Evolutionary conservation across 2,888 invertebrate genomes (phyloP).

Genomic region (Vandiemenella viatica): DNA sequence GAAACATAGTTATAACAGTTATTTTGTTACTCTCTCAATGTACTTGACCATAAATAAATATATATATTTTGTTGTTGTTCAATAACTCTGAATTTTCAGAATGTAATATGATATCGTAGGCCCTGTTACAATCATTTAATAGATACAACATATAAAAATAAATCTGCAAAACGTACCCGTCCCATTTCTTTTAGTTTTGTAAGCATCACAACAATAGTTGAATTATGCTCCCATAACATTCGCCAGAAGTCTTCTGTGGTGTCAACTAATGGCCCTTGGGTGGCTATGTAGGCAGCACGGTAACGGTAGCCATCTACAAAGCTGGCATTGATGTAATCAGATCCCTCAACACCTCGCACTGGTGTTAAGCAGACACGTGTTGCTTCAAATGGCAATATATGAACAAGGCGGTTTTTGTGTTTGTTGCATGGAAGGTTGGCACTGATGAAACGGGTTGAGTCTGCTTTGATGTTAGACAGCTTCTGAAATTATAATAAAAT

Average conservation of each 20-base stretch:
- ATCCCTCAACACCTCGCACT: slow-evolving; percentile 76
- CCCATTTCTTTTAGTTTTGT: slow-evolving; percentile 97
- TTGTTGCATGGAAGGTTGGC: slow-evolving; percentile 95
- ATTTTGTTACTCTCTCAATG: too few relatives aligned
- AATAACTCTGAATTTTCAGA: too few relatives aligned
- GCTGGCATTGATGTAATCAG: slow-evolving; percentile 97
- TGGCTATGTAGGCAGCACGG: slow-evolving; percentile 88
- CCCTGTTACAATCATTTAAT: too few relatives aligned
- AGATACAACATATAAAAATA: neutral
- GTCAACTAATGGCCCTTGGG: slow-evolving; percentile 95
- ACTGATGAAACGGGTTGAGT: slow-evolving; percentile 84
- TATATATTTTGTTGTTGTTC: too few relatives aligned
- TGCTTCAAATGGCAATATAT: slow-evolving; percentile 93
- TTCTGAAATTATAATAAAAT: slow-evolving; percentile 37
- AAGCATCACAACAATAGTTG: slow-evolving; percentile 96
- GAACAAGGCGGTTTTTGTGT: slow-evolving; percentile 94
- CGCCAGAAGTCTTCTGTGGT: slow-evolving; percentile 99
- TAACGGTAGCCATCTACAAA: slow-evolving; percentile 90
- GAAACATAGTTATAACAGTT: too few relatives aligned
- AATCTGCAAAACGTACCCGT: slow-evolving; percentile 49
- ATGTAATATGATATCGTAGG: too few relatives aligned
- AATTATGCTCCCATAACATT: slow-evolving; percentile 99
- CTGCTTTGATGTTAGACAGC: slow-evolving; percentile 82
- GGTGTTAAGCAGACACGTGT: slow-evolving; percentile 87
- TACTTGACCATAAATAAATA: too few relatives aligned